Base-by-base conservation (phyloP, 2,888 invertebrate species). In the Parnassius apollo region DNA sequence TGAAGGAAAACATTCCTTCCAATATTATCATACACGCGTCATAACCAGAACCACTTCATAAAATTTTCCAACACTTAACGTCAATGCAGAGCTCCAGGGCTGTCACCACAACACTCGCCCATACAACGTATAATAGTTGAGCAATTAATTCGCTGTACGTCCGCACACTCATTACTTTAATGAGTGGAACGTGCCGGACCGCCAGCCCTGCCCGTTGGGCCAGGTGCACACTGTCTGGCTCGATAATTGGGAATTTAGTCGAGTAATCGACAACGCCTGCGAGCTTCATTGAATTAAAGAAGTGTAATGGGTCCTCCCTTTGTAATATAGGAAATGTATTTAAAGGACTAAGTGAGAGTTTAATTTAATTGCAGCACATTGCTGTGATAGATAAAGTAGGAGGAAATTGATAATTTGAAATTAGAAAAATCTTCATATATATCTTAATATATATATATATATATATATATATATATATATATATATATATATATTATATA, bases 151-250 rank as follows among this genome's bases (percentile, higher is more conserved):
- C 78, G 58, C 61, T 67, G 76, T 69, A 68, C 80, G 84, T 80
- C 78, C 80, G 71, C 75, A 66, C 71, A 57, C 78, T 83, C 85
- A 83, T 86, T 86, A 85, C 77, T 78, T 80, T 86, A 87, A 87
- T 85, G 85, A 85, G 81, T 35, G 71, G 66, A 68, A 78, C 82
- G 81, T 81, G 80, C 74, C 69, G 71, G 74, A 58, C 69, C 65
- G 70, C 59, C 75, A 75, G 66, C 75, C 76, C 77, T 76, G 44
- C 44, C 49, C 42, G 18, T 25, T 56, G 45, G 13, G n/a, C 42
- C 59, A 59, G 59, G 59, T 63, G 64, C 52, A 53, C 57, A 58
- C 63, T 51, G 58, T 55, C 54, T 53, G 56, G 42, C 46, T 48
- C 53, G 57, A 64, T 60, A 64, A 59, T 60, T 60, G 57, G 51